These are phyloP conservation scores for Cerastis leucographa DNA, from an alignment of 2,888 invertebrate genomes.

Conservation along the genomic window DNA sequence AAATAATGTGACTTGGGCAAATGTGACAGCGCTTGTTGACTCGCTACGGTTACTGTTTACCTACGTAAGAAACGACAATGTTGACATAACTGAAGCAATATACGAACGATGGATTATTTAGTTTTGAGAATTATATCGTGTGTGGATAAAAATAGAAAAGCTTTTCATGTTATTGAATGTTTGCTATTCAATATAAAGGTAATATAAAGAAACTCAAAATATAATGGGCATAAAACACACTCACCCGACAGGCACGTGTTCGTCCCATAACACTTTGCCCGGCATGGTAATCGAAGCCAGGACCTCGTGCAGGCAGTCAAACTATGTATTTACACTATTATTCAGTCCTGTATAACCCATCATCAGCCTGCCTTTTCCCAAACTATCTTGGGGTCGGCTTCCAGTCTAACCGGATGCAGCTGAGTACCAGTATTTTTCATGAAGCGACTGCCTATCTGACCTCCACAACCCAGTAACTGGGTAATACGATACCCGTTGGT, in stretches of 20 bases:
- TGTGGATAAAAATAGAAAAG: background rate
- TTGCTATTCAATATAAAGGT: background rate
- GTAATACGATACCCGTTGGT: too few relatives aligned
- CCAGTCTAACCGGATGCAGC: too few relatives aligned
- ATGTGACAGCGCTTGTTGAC: slow-evolving; percentile 24
- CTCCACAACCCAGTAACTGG: too few relatives aligned
- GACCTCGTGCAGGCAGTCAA: background rate
- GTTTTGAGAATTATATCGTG: background rate
- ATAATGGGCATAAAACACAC: background rate
- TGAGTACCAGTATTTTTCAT: too few relatives aligned
- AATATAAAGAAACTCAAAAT: background rate
- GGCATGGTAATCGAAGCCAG: background rate
- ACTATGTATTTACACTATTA: background rate
- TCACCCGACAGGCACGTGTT: background rate
- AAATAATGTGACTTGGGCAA: slow-evolving; percentile 24
- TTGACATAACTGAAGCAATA: slow-evolving; percentile 15
- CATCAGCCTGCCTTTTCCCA: too few relatives aligned
- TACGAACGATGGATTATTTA: slow-evolving; percentile 11
- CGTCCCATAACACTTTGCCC: background rate
- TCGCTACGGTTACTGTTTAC: slow-evolving; percentile 15
- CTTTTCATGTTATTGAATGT: slow-evolving; percentile 2
- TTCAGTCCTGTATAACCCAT: too few relatives aligned
- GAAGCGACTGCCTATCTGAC: too few relatives aligned
- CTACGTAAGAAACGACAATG: slow-evolving; percentile 23
- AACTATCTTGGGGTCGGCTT: too few relatives aligned